Conservation (phyloP, 30 jellyfish, hydroid and myxozoan genomes). For the Chrysaora quinquecirrha region DNA sequence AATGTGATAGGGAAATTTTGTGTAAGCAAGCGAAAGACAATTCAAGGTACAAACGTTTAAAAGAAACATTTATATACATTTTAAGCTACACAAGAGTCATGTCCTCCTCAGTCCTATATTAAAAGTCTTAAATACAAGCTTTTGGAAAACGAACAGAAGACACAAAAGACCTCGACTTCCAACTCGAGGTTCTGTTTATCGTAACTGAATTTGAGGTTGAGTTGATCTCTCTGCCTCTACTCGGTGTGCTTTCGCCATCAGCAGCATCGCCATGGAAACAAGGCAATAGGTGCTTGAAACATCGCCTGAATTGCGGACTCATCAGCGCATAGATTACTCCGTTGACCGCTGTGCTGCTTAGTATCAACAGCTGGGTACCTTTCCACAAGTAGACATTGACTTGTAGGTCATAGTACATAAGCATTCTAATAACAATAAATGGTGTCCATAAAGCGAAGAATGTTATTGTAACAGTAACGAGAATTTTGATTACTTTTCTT, state of each 20-base stretch:
- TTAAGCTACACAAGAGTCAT: too few relatives aligned
- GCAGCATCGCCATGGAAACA: conserved; percentile 34
- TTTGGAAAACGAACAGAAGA: not conserved
- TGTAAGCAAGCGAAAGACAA: too few relatives aligned
- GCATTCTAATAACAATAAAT: conserved; percentile 76
- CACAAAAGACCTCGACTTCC: conserved; percentile 39
- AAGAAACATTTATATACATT: too few relatives aligned
- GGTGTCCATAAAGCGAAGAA: conserved; percentile 94
- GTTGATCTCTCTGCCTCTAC: conserved; percentile 69
- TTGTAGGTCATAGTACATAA: conserved; percentile 53
- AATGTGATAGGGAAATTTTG: too few relatives aligned
- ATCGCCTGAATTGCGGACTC: conserved; percentile 84
- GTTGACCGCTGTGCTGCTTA: conserved; percentile 87
- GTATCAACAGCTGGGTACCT: conserved; percentile 74
- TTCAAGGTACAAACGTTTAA: too few relatives aligned
- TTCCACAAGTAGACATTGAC: conserved; percentile 79
- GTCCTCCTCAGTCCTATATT: too few relatives aligned
- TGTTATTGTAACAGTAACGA: conserved; percentile 75
- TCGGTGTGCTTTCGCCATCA: conserved; percentile 43
- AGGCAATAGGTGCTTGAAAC: conserved; percentile 72
- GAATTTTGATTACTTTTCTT: conserved; percentile 63
- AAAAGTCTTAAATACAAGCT: not conserved
- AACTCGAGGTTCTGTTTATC: conserved; percentile 8
- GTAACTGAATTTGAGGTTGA: conserved; percentile 58
- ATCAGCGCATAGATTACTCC: conserved; percentile 84